Conservation (phyloP, 2,113 vertebrate genomes). For the Australoheros scitulus region DNA sequence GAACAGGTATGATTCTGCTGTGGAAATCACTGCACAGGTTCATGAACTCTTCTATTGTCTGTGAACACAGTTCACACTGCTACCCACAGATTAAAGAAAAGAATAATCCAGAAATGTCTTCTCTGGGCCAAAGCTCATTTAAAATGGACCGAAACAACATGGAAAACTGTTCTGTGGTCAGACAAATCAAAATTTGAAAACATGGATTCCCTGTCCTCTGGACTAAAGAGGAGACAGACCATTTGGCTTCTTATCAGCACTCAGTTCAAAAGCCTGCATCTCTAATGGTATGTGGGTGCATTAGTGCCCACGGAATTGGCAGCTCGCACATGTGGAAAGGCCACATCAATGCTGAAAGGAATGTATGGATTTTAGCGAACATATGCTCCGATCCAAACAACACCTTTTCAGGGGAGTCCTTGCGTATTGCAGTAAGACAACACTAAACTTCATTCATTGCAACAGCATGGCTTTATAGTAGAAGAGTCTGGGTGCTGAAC, state of each 20-base stretch:
- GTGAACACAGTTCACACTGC: neutral
- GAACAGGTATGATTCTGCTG: neutral
- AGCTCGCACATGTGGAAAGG: neutral
- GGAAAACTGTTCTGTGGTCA: neutral
- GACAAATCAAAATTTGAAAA: neutral
- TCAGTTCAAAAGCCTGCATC: neutral
- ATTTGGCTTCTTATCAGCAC: neutral
- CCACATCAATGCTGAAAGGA: neutral
- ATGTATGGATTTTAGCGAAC: neutral
- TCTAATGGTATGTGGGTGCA: neutral
- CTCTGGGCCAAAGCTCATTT: neutral
- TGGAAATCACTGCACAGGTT: neutral
- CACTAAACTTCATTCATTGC: too few relatives aligned
- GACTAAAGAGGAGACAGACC: neutral
- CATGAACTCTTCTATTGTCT: neutral
- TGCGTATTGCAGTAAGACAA: too few relatives aligned
- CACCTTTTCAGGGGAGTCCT: too few relatives aligned
- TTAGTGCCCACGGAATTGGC: neutral
- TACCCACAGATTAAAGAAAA: neutral
- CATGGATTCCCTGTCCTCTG: too few relatives aligned
- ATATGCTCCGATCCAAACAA: neutral
- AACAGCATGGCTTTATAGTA: too few relatives aligned
- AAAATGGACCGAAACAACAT: neutral
- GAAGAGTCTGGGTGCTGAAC: too few relatives aligned
- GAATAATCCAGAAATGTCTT: neutral